A percentile compares a stretch with the other conserved stretches of the same genome.
These are phyloP conservation scores for Neomicropteryx cornuta DNA, from an alignment of 1,140 invertebrate genomes.

Conservation along the genomic window DNA sequence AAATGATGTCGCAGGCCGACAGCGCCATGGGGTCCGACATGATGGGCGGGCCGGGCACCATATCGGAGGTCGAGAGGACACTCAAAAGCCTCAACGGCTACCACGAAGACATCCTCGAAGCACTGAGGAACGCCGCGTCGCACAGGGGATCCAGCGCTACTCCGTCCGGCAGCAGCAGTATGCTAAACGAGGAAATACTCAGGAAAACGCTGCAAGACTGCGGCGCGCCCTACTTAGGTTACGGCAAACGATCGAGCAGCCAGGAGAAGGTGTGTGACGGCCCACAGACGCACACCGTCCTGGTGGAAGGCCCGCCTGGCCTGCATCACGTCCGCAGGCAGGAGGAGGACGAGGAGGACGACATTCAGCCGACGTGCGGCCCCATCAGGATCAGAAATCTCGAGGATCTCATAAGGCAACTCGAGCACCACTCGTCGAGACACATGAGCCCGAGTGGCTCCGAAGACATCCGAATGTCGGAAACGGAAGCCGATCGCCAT, in stretches of 20 bases:
- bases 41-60: conserved; percentile 43
- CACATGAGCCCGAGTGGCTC: conserved; percentile 85
- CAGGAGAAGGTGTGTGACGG: conserved; percentile 57
- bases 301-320: conserved; percentile 19
- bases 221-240: conserved; percentile 38
- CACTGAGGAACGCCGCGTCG: conserved; percentile 66
- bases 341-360: conserved; percentile 54
- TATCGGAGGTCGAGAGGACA: conserved; percentile 69
- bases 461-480: conserved; percentile 84
- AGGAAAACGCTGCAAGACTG: conserved; percentile 56
- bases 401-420: conserved; percentile 80
- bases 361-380: conserved; percentile 58
- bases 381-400: conserved; percentile 77
- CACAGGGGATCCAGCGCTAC: conserved; percentile 52
- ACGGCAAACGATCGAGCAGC: conserved; percentile 50
- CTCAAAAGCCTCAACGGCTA: conserved; percentile 83
- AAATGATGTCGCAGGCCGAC: conserved; percentile 56
- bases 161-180: conserved; percentile 45
- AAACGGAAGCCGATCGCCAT: conserved; percentile 80
- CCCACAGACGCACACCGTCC: conserved; percentile 29
- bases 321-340: conserved; percentile 20
- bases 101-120: conserved; percentile 84
- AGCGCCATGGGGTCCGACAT: conserved; percentile 41
- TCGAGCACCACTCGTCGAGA: conserved; percentile 77
- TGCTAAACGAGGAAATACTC: conserved; percentile 48